phyloP scores from a whole-genome alignment of 2,113 vertebrate genomes.

The Misgurnus anguillicaudatus region DNA sequence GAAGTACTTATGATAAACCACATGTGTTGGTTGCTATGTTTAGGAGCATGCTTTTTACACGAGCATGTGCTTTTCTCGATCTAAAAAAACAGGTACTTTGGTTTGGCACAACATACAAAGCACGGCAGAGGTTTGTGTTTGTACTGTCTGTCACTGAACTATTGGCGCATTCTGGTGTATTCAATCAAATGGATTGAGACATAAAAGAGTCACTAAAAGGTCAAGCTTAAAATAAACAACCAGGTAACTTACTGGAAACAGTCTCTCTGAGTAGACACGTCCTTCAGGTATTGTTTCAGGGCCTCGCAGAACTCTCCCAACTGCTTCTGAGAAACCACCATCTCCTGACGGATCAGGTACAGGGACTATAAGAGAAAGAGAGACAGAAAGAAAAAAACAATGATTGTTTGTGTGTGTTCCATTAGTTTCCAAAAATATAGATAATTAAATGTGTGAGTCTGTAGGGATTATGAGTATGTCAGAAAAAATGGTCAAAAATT shows the following conservation, averaged over 20 bases:
- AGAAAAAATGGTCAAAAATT: too few relatives aligned
- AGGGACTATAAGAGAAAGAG: constrained; percentile 77
- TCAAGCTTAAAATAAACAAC: constrained; percentile 72
- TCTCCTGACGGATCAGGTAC: constrained; percentile 89
- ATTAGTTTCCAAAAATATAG: neutral
- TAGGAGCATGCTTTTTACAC: too few relatives aligned
- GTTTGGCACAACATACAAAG: neutral
- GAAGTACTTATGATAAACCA: too few relatives aligned
- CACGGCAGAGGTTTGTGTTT: neutral
- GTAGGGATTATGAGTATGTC: neutral
- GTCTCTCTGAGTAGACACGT: constrained; percentile 81
- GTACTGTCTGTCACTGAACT: neutral
- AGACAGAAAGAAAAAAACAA: constrained; percentile 16
- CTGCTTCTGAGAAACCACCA: constrained; percentile 90
- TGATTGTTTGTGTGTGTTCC: neutral
- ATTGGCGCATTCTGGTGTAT: neutral
- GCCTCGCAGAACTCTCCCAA: constrained; percentile 88
- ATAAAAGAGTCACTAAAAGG: neutral
- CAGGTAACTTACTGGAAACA: constrained; percentile 91
- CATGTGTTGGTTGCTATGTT: too few relatives aligned
- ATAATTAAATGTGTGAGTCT: neutral
- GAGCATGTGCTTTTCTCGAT: neutral
- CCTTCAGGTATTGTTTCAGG: constrained; percentile 93
- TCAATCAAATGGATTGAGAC: neutral
- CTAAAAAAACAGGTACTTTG: neutral